These are phyloP conservation scores for Heliconius eleuchia DNA, from an alignment of 1,140 invertebrate genomes.

Conservation along the genomic window DNA sequence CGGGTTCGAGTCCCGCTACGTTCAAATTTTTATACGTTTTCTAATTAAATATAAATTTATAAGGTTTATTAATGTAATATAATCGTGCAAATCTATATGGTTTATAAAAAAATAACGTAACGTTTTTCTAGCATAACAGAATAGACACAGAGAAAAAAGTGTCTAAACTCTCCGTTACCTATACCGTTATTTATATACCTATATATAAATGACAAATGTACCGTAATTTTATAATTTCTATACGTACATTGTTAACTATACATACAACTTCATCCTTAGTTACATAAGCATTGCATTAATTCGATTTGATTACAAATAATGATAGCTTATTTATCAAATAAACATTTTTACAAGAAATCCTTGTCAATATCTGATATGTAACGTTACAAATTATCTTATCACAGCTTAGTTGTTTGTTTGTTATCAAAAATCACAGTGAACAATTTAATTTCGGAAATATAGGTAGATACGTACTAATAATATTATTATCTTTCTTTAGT, in stretches of 20 bases:
- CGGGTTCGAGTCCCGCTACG: too few relatives aligned
- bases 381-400: neutral
- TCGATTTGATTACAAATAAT: neutral
- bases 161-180: too few relatives aligned
- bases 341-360: neutral
- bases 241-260: neutral
- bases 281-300: neutral
- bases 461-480: neutral
- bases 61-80: too few relatives aligned
- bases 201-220: too few relatives aligned
- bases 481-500: neutral
- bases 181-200: too few relatives aligned
- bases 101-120: too few relatives aligned
- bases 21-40: too few relatives aligned
- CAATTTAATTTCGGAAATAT: neutral
- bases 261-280: neutral
- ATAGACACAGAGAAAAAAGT: too few relatives aligned
- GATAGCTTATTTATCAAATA: neutral
- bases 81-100: too few relatives aligned
- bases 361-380: neutral
- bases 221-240: too few relatives aligned
- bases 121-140: too few relatives aligned
- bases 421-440: conserved; percentile 11
- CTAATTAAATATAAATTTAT: too few relatives aligned
- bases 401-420: neutral